Conservation (phyloP, 2,113 vertebrate species). For the Ivindomyrus marchei region DNA sequence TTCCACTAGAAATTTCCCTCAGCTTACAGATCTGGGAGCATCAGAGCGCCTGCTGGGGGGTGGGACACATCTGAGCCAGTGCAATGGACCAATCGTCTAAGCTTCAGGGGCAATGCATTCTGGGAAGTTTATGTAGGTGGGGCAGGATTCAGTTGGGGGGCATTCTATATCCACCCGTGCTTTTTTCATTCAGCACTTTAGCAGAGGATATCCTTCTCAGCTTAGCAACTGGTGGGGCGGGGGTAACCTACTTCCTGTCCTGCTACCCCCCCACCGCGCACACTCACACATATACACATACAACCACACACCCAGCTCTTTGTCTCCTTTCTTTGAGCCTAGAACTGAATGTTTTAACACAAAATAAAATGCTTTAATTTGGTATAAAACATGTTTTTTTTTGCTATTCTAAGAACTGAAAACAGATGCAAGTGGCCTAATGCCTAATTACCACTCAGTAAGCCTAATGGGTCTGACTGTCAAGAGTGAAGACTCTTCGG, state of each 20-base stretch:
- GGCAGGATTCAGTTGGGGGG: background rate
- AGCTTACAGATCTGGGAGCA: background rate
- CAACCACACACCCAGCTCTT: background rate
- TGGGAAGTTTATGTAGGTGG: background rate
- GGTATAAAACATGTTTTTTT: background rate
- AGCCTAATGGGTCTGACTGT: background rate
- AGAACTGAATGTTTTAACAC: background rate
- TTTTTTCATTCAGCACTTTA: conserved; percentile 1
- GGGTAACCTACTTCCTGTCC: conserved; percentile 18
- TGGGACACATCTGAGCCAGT: background rate
- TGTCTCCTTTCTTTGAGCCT: background rate
- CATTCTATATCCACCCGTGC: background rate
- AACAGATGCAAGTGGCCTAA: background rate
- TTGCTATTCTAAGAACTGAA: background rate
- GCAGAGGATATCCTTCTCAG: conserved; percentile 11
- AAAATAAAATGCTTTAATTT: background rate
- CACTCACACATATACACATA: background rate
- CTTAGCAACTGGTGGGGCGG: background rate
- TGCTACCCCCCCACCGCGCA: background rate
- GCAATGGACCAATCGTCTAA: background rate
- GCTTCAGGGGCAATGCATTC: background rate
- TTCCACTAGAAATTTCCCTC: background rate
- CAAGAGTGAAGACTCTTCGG: background rate
- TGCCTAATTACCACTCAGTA: background rate
- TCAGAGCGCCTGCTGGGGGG: background rate